Conservation (phyloP, 2,888 invertebrate genomes). For the Heteromyza rotundicornis region DNA sequence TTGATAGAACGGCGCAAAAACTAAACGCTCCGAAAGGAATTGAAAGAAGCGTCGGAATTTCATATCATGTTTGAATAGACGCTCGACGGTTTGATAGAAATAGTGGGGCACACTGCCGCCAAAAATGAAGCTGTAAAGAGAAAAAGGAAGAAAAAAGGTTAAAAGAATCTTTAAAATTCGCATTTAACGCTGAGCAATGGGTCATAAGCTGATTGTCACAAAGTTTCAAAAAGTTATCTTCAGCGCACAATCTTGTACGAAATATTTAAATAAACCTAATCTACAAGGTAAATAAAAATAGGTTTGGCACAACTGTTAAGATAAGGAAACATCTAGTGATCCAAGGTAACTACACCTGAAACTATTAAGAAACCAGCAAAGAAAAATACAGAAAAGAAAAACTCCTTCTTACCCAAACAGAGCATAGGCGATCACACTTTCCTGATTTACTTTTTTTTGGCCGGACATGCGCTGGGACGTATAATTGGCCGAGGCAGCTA, state of each 20-base stretch:
- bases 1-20: constrained; percentile 76
- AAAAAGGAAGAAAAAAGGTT: no score
- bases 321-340: no score
- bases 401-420: constrained; percentile 70
- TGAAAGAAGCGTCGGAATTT: constrained; percentile 67
- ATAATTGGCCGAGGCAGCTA: constrained; percentile 76
- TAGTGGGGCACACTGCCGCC: constrained; percentile 82
- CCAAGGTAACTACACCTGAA: background rate
- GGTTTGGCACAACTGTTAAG: no score
- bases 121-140: constrained; percentile 70
- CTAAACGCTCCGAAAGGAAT: constrained; percentile 73
- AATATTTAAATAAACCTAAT: background rate
- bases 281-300: background rate
- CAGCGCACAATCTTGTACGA: background rate
- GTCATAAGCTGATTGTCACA: no score
- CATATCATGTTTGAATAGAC: constrained; percentile 67
- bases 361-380: background rate
- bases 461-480: constrained; percentile 77
- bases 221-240: background rate
- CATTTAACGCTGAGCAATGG: no score
- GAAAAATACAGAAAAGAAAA: no score
- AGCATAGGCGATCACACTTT: constrained; percentile 76
- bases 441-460: constrained; percentile 68
- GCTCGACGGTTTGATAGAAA: constrained; percentile 73
- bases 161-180: background rate